phyloP scores from a whole-genome alignment of 2,888 invertebrate genomes.

The Tenthredo scrophulariae region DNA sequence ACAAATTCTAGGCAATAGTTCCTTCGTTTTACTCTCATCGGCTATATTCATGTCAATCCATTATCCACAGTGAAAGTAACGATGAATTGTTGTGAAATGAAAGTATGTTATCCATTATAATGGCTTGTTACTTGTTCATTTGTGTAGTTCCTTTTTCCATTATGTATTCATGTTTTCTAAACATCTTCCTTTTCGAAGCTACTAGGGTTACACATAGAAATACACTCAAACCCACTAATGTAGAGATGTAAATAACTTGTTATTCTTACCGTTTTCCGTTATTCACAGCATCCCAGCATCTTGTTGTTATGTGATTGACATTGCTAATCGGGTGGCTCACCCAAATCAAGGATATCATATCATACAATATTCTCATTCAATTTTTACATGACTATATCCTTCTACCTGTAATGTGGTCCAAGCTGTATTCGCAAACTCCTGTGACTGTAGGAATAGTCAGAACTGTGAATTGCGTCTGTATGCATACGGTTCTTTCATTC shows the following conservation, averaged over 20 bases:
- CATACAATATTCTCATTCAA: too few species aligned
- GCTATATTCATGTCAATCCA: neutral
- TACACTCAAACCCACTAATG: neutral
- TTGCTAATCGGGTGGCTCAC: neutral
- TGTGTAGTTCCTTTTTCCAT: neutral
- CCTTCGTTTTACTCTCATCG: neutral
- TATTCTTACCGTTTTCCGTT: neutral
- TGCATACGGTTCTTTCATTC: neutral
- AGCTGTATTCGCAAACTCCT: neutral
- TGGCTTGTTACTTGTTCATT: neutral
- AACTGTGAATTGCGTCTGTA: neutral
- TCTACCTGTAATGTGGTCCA: neutral
- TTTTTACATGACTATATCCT: neutral
- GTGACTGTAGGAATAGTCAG: neutral
- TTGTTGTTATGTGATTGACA: neutral
- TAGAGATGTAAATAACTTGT: neutral
- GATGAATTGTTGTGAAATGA: neutral
- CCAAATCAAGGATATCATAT: neutral
- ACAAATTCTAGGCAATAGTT: neutral
- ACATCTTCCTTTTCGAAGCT: neutral
- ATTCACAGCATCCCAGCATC: neutral
- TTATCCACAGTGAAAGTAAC: neutral
- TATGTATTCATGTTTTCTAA: neutral
- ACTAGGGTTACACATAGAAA: neutral
- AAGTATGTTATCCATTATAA: slow-evolving; percentile 5